Evolutionary conservation across 2,113 vertebrate genomes (phyloP), one percentile per base, ranked within the genome.

Genomic region (Passerina amoena): DNA sequence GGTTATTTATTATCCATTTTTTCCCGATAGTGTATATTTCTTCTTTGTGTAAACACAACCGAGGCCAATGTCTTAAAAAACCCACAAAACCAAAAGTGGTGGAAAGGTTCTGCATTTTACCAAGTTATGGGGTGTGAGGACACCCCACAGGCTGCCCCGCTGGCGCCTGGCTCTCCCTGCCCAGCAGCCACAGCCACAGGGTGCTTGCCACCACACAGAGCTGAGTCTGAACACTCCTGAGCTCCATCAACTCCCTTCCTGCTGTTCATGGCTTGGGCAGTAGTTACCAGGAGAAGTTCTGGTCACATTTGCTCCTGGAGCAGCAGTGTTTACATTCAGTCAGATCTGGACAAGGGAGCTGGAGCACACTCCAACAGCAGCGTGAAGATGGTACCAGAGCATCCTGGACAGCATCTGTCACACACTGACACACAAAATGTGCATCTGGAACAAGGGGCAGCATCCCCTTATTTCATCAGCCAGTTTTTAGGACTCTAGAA

Each of bases 101-200:
- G 57, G 66, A 28, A 88, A 82, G 37, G 11, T 35, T 40, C 33
- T 2, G 2, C 0, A 6, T 44, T 71, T 51, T 59, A 64, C 59
- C 20, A 44, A 85, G 59, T 45, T 40, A 79, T 14, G 51, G 92
- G 79, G 44, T 73, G 76, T 0, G 0, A 90, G 51, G 86, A 92
- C 3, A 8, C 44, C 42, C 54, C 9, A 1, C 71, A 69, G 50
- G 40, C 82, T 3, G 3, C n/a, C 44, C 40, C 0, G 0, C 60
- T 0, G 2, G 69, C 0, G 0, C 51, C n/a, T 0, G 0, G 54
- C 33, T 56, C 31, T 81, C 50, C 75, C 30, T 11, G 0, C 11
- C 14, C 14, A 6, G 65, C 53, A 64, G 71, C n/a, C 27, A 19
- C 24, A 14, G 54, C 13, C 47, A 27, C 0, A 5, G 0, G 64